These are phyloP conservation scores for Mesembrinibis cayennensis DNA, from an alignment of 2,113 vertebrate genomes.

Conservation along the genomic window DNA sequence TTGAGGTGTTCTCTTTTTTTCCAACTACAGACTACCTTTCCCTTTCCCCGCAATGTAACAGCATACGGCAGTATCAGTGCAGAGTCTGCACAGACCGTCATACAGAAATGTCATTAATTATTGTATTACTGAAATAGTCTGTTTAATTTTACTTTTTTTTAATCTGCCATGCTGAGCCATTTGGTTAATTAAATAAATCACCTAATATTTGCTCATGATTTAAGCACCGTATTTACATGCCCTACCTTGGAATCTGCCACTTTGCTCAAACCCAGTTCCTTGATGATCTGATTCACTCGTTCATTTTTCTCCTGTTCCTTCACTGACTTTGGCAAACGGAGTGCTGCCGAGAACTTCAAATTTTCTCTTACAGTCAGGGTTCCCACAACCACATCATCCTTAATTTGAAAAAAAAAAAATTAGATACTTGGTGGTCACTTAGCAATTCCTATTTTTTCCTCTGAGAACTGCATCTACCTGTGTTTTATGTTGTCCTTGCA, in stretches of 20 bases:
- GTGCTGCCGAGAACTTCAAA: constrained; percentile 90
- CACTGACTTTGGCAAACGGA: constrained; percentile 84
- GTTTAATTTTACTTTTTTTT: neutral
- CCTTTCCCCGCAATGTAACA: neutral
- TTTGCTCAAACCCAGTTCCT: constrained; percentile 86
- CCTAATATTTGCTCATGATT: neutral
- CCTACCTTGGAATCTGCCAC: constrained; percentile 92
- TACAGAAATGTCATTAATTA: neutral
- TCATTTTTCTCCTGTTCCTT: constrained; percentile 80
- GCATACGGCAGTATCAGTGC: neutral
- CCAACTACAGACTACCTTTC: neutral
- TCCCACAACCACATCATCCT: constrained; percentile 96
- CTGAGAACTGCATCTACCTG: neutral
- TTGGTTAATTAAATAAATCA: neutral
- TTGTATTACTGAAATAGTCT: neutral
- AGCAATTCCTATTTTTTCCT: neutral
- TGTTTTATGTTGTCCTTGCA: neutral
- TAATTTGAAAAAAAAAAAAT: neutral
- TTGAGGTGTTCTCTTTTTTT: neutral
- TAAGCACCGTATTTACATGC: neutral
- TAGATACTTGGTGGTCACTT: neutral
- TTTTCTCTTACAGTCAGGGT: constrained; percentile 94
- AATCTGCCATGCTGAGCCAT: neutral
- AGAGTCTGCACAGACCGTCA: neutral
- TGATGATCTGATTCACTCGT: constrained; percentile 82